Base-by-base conservation (phyloP, 1,140 invertebrate species). In the Tribolium madens region DNA sequence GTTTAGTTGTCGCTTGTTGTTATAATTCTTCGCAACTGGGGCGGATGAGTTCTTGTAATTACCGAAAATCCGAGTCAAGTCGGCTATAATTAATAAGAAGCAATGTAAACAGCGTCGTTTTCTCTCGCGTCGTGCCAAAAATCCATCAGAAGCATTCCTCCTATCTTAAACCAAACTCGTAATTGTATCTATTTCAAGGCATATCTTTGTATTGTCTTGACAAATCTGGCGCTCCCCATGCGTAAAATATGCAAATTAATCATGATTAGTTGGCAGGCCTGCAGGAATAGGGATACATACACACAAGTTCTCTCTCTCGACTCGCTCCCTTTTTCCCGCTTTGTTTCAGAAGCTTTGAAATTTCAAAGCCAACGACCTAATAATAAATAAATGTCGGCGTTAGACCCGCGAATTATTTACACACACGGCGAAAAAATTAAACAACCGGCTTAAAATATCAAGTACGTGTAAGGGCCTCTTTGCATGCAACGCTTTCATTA, bases 161-260 rank as follows among this genome's bases (percentile, higher is more conserved):
- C 21, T 64, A 64, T 64, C 57, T 64, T 64, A 12, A 33, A 64
- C 26, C 57, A 13, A 57, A 33, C 57, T 31, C 12, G 57, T 64
- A 64, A 64, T 64, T 64, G 57, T 64, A 64, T 64, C 57, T 26
- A 64, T 64, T 64, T 64, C 57, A 64, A 64, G 26, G 18, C 57
- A 64, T 64, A 64, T 64, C 57, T 64, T 64, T 64, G 47, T 71
- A 71, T 71, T 71, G 68, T 71, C 68, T 71, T 71, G 68, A 72
- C 50, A 50, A 72, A 72, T 72, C 70, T 72, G 42, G 46, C 46
- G 50, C 50, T 14, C 50, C 50, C 50, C 70, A 50, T 52, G 70
- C 50, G 70, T 72, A 50, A 72, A 72, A 72, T 72, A 72, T 31
- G 70, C 70, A 50, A 72, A 72, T 72, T 72, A 72, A 48, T 72